Evolutionary conservation across 1,140 invertebrate genomes (phyloP).

Genomic region (Caerostris darwini): DNA sequence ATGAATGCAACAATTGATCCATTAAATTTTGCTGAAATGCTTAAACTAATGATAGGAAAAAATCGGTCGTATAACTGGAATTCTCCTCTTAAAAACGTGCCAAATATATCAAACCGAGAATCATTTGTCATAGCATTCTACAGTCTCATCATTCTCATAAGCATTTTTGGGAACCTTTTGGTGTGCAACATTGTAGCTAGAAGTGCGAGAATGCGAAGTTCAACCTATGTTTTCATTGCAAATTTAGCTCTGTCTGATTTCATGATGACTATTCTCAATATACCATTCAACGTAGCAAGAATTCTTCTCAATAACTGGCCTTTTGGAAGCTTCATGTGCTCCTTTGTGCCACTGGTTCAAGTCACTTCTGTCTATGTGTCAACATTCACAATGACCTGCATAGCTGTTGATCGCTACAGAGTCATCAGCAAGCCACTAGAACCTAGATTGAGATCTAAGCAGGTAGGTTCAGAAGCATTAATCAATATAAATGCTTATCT

Average conservation of each 20-base stretch:
- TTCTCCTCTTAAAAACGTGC: not conserved
- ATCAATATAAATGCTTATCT: no score
- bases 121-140: conserved; percentile 79
- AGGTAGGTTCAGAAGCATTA: conserved; percentile 42
- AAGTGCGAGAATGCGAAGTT: conserved; percentile 83
- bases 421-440: conserved; percentile 84
- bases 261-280: conserved; percentile 91
- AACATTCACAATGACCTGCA: conserved; percentile 84
- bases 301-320: conserved; percentile 82
- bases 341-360: conserved; percentile 83
- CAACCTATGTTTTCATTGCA: conserved; percentile 93
- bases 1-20: conserved; percentile 1
- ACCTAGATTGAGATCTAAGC: conserved; percentile 81
- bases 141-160: conserved; percentile 81
- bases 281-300: conserved; percentile 86
- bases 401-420: conserved; percentile 84
- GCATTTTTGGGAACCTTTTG: conserved; percentile 81
- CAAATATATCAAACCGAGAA: not conserved
- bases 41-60: not conserved
- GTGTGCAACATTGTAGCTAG: conserved; percentile 81
- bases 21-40: not conserved
- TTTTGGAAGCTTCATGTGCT: conserved; percentile 83
- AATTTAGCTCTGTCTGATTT: conserved; percentile 93
- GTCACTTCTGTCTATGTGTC: conserved; percentile 84
- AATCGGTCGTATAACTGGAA: not conserved